A percentile compares a stretch with the other conserved stretches of the same genome.
Conservation (phyloP, 2,797 vertebrate genomes). For the Pseudomugil tenellus region DNA sequence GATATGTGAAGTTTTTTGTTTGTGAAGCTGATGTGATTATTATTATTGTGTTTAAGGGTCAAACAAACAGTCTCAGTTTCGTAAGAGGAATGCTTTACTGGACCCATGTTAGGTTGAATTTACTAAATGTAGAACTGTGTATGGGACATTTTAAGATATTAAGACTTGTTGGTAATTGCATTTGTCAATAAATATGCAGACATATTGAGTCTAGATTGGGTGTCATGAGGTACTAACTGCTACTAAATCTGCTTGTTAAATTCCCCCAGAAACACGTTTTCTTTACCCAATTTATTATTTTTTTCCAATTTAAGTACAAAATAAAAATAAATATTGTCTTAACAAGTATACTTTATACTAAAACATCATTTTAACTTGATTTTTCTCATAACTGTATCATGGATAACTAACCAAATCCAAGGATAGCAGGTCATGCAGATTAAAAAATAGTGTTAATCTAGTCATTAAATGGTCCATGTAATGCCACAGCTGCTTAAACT, state of each 20-base stretch:
- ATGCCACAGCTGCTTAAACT: not conserved
- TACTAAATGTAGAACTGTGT: not conserved
- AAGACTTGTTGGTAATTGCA: not conserved
- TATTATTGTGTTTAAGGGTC: not conserved
- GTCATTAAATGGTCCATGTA: not conserved
- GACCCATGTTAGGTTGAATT: not conserved
- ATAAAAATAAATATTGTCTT: not conserved
- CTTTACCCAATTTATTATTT: too few relatives aligned
- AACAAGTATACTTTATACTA: not conserved
- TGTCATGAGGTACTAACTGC: not conserved
- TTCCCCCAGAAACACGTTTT: not conserved
- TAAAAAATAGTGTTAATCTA: not conserved
- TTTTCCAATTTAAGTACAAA: not conserved
- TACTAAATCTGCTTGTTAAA: conserved; percentile 2
- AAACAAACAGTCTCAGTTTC: not conserved
- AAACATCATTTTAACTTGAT: not conserved
- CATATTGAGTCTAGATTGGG: not conserved
- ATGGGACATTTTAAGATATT: not conserved
- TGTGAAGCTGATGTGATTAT: conserved; percentile 3
- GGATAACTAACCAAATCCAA: too few relatives aligned
- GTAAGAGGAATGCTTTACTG: not conserved
- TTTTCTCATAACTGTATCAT: not conserved
- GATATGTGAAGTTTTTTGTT: conserved; percentile 21
- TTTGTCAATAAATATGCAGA: not conserved
- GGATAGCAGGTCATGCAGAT: not conserved